phyloP scores from a whole-genome alignment of 2,797 vertebrate genomes.

The Gorsachius magnificus region DNA sequence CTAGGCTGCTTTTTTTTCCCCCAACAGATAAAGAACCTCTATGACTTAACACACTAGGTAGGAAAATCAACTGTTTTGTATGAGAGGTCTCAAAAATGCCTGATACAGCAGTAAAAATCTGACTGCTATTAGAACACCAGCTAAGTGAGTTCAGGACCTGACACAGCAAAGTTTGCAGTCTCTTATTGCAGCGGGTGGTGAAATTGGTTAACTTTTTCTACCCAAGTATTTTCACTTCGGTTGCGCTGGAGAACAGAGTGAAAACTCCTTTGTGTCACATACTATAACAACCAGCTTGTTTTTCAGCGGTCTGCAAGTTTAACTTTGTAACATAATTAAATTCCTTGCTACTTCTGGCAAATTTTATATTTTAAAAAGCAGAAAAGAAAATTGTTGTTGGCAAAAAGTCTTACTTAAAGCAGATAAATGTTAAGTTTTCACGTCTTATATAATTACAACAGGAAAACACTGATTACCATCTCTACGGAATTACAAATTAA shows the following conservation, averaged over 20 bases:
- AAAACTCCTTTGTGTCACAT: neutral
- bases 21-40: neutral
- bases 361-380: neutral
- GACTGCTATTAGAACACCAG: neutral
- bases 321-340: neutral
- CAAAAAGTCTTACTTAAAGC: neutral
- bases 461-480: neutral
- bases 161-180: neutral
- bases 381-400: neutral
- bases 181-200: neutral
- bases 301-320: neutral
- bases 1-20: neutral
- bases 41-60: neutral
- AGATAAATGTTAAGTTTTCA: conserved; percentile 27
- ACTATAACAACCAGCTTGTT: neutral
- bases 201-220: conserved; percentile 1
- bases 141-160: neutral
- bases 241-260: neutral
- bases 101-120: neutral
- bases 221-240: neutral
- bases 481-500: neutral
- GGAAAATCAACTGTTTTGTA: neutral
- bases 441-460: neutral
- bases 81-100: neutral
- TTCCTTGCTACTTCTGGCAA: neutral